Evolutionary conservation across 2,888 invertebrate species (phyloP), one percentile per base, ranked within the genome.

Genomic region (Cordilura impudica): DNA sequence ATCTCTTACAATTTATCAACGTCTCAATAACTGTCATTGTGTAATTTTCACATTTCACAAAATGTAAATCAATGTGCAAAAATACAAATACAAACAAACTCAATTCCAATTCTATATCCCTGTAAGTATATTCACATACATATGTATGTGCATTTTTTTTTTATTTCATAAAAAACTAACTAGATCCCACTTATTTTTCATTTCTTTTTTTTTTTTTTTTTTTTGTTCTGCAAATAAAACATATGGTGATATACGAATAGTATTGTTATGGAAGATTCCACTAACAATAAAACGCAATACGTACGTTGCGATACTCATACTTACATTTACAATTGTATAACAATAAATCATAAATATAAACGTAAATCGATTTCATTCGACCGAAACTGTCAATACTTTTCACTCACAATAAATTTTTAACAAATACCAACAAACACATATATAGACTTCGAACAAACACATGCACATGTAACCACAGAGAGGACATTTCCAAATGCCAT

Each of bases 1-100:
- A 79, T 79, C 79, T 72, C 63, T 79, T 75, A 71, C 79, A 79
- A 79, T 79, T 79, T 79, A 79, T 79, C 79, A 79, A 79, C 66
- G 80, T 72, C 79, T 79, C 79, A 74, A 79, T 81, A 75, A 70
- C 81, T 81, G 81, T 79, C 81, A 79, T 66, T 76, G 73, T 81
- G 81, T 79, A 77, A 81, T 81, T 81, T 76, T 79, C 81, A 81
- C 81, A 81, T 81, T 81, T 81, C 73, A 77, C 61, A 81, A 81
- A 74, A 74, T 77, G 70, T 73, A 79, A 79, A 74, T 79, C 78
- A 78, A 73, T 78, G 73, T 69, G 47, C 35, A 61, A 29, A 21
- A 58, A 78, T 51, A 26, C 39, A 12, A 5, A 65, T 10, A 8
- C 12, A 66, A 35, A 35, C 35, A 39, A 65, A 45, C 49, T 60